Base-by-base conservation (phyloP, 2,797 vertebrate species). In the Cyprinodon diabolis region DNA sequence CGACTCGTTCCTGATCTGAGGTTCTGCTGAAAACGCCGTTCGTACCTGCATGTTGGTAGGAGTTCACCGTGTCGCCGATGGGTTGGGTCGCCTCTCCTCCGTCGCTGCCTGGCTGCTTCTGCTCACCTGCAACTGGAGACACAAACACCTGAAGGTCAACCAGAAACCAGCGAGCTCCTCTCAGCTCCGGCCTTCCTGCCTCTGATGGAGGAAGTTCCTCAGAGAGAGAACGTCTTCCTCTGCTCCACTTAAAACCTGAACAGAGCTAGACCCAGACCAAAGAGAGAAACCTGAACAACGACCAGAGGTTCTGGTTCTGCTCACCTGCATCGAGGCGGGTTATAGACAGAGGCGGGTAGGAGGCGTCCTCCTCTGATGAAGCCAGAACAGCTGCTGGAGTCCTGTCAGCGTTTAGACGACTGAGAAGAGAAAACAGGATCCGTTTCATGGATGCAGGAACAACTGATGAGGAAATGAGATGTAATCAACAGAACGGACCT, bases 271-370 rank as follows among this genome's bases (percentile, higher is more conserved):
- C 30, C 30, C 30, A 30, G 30, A 30, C 30, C 30, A 30, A 30
- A 30, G 30, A 30, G 30, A 30, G 30, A 30, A 30, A 30, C 30
- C 30, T 30, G 2, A 30, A 30, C 30, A 30, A 30, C 0, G 30
- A 30, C 6, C 49, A 15, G 30, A 35, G 57, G 57, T 60, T 60
- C 57, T 19, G 57, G 30, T 5, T 40, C 19, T 23, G 90, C 95
- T 94, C 74, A 97, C 97, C 95, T 88, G 95, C 90, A 84, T 93
- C 94, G 21, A 97, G 95, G 66, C 95, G 95, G 80, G 94, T 76
- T 48, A 93, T 90, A 79, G 96, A 95, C 82, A 97, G 88, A 14
- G 91, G 89, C 74, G 96, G 92, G 80, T 92, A 95, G 17, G 94
- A 95, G 90, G 91, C 90, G 56, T 94, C 92, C 86, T 96, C 90